Evolutionary conservation across 2,797 vertebrate species (phyloP).

Genomic region (Macrochelys suwanniensis): DNA sequence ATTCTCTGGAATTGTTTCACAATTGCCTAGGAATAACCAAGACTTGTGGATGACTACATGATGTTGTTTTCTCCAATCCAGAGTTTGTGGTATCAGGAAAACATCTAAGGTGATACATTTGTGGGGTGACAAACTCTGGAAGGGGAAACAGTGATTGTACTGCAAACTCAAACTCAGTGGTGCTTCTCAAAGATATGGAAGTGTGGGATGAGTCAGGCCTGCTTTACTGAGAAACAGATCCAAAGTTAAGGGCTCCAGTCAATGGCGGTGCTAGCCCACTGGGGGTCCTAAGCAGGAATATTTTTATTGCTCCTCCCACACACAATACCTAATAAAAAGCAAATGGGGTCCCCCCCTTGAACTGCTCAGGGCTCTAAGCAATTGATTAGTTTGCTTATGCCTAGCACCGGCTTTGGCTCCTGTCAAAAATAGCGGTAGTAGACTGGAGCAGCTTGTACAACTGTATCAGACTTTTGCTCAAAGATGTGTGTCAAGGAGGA

Average conservation of each 20-base stretch:
- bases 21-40: neutral
- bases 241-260: slow-evolving; percentile 4
- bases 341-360: neutral
- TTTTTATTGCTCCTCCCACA: neutral
- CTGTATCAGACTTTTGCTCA: neutral
- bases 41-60: neutral
- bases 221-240: neutral
- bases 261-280: neutral
- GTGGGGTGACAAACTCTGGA: neutral
- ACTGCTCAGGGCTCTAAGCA: neutral
- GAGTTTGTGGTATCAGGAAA: neutral
- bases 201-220: neutral
- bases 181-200: neutral
- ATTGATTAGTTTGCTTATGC: neutral
- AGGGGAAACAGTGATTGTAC: neutral
- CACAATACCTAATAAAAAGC: neutral
- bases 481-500: neutral
- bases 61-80: neutral
- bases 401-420: accelerated
- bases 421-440: neutral
- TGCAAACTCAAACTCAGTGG: neutral
- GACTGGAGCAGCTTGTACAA: neutral
- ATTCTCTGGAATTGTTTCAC: neutral
- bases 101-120: neutral
- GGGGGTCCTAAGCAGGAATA: neutral